These are phyloP conservation scores for Cataglyphis hispanica DNA, from an alignment of 1,140 invertebrate species.

Conservation along the genomic window DNA sequence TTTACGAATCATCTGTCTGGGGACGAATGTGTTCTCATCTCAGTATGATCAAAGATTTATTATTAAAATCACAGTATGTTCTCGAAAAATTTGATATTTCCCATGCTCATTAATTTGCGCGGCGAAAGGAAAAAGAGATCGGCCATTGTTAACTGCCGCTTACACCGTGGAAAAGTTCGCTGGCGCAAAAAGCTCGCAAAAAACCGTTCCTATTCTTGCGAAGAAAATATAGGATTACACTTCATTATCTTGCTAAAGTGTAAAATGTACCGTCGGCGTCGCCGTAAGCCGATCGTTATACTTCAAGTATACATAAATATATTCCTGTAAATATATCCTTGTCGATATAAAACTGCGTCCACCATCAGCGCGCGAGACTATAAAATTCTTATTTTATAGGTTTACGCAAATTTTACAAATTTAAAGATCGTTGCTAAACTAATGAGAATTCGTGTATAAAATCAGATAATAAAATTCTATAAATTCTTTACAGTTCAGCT, in stretches of 20 bases:
- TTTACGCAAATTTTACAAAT: constrained; percentile 26
- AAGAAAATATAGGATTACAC: constrained; percentile 73
- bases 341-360: constrained; percentile 37
- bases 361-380: constrained; percentile 18
- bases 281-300: constrained; percentile 73
- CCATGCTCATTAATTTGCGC: constrained; percentile 51
- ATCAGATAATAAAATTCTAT: neutral
- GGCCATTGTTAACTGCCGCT: constrained; percentile 60
- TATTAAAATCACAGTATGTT: constrained; percentile 35
- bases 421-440: neutral
- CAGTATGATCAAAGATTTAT: constrained; percentile 23
- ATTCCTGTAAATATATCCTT: constrained; percentile 59
- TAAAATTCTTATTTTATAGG: constrained; percentile 15
- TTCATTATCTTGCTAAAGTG: constrained; percentile 67
- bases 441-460: constrained; percentile 6
- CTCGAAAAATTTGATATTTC: constrained; percentile 57
- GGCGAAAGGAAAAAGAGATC: constrained; percentile 45
- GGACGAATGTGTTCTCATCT: neutral
- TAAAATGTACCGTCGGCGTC: constrained; percentile 65
- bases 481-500: constrained; percentile 3
- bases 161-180: constrained; percentile 39
- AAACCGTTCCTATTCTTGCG: constrained; percentile 69
- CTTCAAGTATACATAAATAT: constrained; percentile 59
- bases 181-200: constrained; percentile 51
- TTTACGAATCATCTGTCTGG: neutral